Conservation (phyloP, 2,113 vertebrate genomes). For the Gymnobelideus leadbeateri region DNA sequence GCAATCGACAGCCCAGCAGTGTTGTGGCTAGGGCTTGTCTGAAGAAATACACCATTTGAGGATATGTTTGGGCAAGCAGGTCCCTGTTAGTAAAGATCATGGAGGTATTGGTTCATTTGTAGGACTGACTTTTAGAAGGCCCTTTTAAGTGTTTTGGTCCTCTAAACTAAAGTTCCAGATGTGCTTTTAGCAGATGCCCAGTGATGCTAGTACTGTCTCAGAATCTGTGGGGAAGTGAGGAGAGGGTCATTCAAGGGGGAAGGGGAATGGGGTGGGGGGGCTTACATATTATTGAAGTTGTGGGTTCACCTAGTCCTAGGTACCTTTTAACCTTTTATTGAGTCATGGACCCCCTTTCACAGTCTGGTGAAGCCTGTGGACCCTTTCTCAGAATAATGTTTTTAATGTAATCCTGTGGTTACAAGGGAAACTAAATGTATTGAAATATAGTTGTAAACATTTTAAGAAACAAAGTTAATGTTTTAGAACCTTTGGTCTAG, state of each 20-base stretch:
- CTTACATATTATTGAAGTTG: neutral
- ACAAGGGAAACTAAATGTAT: neutral
- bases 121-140: conserved; percentile 55
- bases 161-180: neutral
- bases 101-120: neutral
- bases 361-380: neutral
- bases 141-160: neutral
- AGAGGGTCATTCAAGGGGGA: neutral
- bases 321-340: neutral
- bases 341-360: neutral
- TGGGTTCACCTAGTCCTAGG: neutral
- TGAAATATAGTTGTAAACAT: neutral
- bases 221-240: neutral
- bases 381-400: neutral
- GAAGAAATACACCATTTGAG: neutral
- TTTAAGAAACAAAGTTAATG: neutral
- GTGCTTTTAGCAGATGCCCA: neutral
- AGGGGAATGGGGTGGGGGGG: no score
- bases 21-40: conserved; percentile 45
- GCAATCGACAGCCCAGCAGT: neutral
- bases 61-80: conserved; percentile 62
- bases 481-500: neutral
- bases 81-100: neutral
- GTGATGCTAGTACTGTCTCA: neutral
- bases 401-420: neutral